Base-by-base conservation (phyloP, 2,113 vertebrate genomes). In the Macrotus californicus region DNA sequence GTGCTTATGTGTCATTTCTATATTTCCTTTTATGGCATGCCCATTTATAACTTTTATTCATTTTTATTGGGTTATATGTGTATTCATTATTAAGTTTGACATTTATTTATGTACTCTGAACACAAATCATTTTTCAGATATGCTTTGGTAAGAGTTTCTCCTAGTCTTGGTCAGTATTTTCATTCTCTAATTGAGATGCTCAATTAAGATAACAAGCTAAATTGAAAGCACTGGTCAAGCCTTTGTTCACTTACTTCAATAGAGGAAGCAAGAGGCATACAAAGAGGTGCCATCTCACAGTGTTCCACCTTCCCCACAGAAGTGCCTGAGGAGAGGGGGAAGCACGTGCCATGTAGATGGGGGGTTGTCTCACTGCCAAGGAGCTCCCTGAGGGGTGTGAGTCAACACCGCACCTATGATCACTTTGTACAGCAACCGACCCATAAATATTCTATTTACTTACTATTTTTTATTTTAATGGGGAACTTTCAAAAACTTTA, bases 361-460 rank as follows among this genome's bases (percentile, higher is more conserved):
- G 19, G 7, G 8, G 26, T 16, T 15, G 26, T 39, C 3, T 79
- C 48, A 19, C 7, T 72, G 6, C 34, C 0, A 0, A 59, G n/a
- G 22, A 48, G 7, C 1, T 56, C 7, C 15, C 12, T 29, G 15
- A 29, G 36, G 22, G 48, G 5, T 22, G 36, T 4, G 13, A 85
- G 52, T 19, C 19, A 69, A 19, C 9, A 50, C 5, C 12, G 8
- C 54, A 13, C 22, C 16, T 18, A 54, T 16, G n/a, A 43, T 7
- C 7, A 50, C 7, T 24, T 67, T 72, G 29, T 43, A 93, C 67
- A 92, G 48, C 24, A 43, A 43, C 11, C 18, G 26, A 64, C 3
- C 11, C 18, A 24, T 34, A 70, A 31, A 59, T 8, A 29, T 46
- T 70, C 43, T 22, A 48, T 11, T 56, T 48, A 59, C 11, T 36